phyloP scores from a whole-genome alignment of 2,797 vertebrate genomes.

The Leuciscus waleckii region DNA sequence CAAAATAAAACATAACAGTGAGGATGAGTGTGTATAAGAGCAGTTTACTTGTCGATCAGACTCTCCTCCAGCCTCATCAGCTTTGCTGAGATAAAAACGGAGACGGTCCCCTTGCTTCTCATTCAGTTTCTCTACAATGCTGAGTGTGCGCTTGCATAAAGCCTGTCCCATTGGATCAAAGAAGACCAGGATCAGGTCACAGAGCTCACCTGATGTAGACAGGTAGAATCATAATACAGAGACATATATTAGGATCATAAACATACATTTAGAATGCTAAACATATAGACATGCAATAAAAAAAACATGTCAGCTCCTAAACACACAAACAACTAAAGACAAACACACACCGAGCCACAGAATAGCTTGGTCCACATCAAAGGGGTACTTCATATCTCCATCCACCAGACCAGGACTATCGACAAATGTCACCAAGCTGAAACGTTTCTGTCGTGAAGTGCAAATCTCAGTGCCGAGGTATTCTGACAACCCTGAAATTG shows the following conservation, averaged over 20 bases:
- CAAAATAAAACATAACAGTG: background rate
- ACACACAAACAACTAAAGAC: background rate
- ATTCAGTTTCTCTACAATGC: slow-evolving; percentile 86
- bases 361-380: slow-evolving; percentile 86
- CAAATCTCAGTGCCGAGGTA: slow-evolving; percentile 87
- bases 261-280: background rate
- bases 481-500: slow-evolving; percentile 80
- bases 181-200: slow-evolving; percentile 87
- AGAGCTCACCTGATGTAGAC: slow-evolving; percentile 79
- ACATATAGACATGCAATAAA: background rate
- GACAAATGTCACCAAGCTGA: slow-evolving; percentile 86
- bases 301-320: background rate
- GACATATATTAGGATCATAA: background rate
- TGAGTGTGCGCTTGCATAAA: slow-evolving; percentile 86
- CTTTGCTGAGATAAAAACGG: slow-evolving; percentile 87
- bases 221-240: background rate
- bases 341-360: slow-evolving; percentile 82
- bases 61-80: slow-evolving; percentile 86
- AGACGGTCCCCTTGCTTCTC: slow-evolving; percentile 84
- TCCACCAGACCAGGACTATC: slow-evolving; percentile 87
- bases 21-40: background rate
- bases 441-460: slow-evolving; percentile 87
- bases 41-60: slow-evolving; percentile 83
- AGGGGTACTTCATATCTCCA: slow-evolving; percentile 90
- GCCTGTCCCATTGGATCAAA: slow-evolving; percentile 91